A percentile compares a stretch with the other conserved stretches of the same genome.
phyloP scores from a whole-genome alignment of 2,888 invertebrate genomes.

The Sinodicranocentrus sp. region DNA sequence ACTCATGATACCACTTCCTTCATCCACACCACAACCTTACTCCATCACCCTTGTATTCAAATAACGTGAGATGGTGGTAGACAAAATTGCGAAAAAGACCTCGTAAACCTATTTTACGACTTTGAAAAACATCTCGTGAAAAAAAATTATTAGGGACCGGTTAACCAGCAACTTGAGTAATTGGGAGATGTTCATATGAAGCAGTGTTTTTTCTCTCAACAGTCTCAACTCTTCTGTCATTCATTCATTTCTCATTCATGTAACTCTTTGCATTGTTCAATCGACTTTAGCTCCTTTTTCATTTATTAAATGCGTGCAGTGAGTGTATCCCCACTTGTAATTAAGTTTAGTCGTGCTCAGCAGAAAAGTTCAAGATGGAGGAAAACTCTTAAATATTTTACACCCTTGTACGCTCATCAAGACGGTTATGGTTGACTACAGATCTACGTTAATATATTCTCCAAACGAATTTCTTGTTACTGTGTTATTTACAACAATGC shows the following conservation, averaged over 20 bases:
- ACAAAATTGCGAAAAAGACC: constrained; percentile 11
- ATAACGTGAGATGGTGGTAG: background rate
- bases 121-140: constrained; percentile 6
- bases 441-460: background rate
- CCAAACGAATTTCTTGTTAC: background rate
- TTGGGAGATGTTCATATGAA: constrained; percentile 1
- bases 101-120: constrained; percentile 36
- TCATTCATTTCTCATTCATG: background rate
- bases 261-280: background rate
- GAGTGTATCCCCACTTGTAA: background rate
- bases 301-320: background rate
- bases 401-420: background rate
- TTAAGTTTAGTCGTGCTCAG: background rate
- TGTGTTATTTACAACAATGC: background rate
- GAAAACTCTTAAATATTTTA: background rate
- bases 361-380: background rate
- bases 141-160: constrained; percentile 21
- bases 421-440: background rate
- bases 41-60: background rate
- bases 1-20: background rate
- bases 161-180: constrained; percentile 11
- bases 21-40: background rate
- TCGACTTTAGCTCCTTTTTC: background rate
- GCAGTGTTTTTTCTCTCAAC: background rate
- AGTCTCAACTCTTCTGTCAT: background rate